Evolutionary conservation across 2,113 vertebrate genomes (phyloP), one percentile per base, ranked within the genome.

Genomic region (Piaya cayana): DNA sequence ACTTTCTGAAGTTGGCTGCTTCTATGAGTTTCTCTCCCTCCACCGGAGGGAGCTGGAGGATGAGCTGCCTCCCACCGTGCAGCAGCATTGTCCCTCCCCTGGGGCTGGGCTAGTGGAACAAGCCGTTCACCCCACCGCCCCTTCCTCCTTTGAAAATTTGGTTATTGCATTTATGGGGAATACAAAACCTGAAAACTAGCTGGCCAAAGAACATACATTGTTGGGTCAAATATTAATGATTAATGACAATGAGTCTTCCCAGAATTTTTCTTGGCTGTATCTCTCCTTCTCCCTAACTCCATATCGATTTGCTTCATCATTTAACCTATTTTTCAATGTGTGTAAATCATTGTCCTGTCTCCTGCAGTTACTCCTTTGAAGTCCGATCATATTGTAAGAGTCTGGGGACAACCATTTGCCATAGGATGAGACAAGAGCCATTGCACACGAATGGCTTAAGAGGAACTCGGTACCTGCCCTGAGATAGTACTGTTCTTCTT

Each of bases 71-170:
- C 18, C 59, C 37, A 63, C 10, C 21, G 56, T 9, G 4, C 20
- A 50, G 67, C 25, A 20, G 21, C n/a, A 27, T 11, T 0, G 0
- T 26, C 27, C 59, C 10, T 82, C 3, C 20, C 17, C 22, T 17
- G 27, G 37, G 27, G 5, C 32, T 32, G 42, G 22, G 15, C n/a
- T 52, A 19, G 4, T 18, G 34, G 63, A 58, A 58, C 21, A 82
- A 49, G 21, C 6, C 30, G 21, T 77, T 65, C 59, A 65, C 8
- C 17, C 13, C 16, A 27, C 18, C 0, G 0, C 20, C 15, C 16
- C 1, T 12, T 17, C 55, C 70, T 76, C 42, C 69, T 63, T 63
- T n/a, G 70, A 53, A 70, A 77, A 56, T 42, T 9, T 30, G 18
- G 12, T 47, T 21, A n/a, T n/a, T 59, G 23, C 21, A 15, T 14